Evolutionary conservation across 2,888 invertebrate species (phyloP), one percentile per base, ranked within the genome.

Genomic region (Drosophila kanekoi): DNA sequence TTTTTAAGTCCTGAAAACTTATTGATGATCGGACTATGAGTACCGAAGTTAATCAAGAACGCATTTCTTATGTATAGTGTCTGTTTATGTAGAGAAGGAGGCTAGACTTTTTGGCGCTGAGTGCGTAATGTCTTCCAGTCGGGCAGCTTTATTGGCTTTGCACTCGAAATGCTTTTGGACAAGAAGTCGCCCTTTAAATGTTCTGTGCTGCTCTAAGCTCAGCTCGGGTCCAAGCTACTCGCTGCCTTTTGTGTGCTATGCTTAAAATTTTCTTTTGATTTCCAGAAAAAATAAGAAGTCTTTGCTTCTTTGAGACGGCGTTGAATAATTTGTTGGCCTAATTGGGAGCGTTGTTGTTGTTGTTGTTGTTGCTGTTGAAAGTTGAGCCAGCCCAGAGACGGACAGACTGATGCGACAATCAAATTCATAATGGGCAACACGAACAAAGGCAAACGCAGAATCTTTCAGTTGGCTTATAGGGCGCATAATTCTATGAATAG

Each of bases 301-400:
- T 28, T 8, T 37, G 13, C 18, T 18, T 32, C 37, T 20, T 41
- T 41, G 47, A 10, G 16, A 13, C 16, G 2, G 41, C 23, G 28
- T 18, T 65, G 71, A 64, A 77, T 73, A 71, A 73, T 79, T 78
- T 74, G 51, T 38, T 78, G 72, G 81, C 75, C 75, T 66, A 79
- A 72, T 74, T 79, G 71, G 71, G 23, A 64, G 47, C 35, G 35
- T n/a, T 23, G 40, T 10, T 37, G 62, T 63, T 43, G 73, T 56
- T 38, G 69, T 10, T 33, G 53, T n/a, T 10, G 43, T n/a, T 43
- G 53, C 18, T 43, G 62, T 63, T 43, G 73, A 65, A 75, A 78
- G 79, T 72, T 72, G 70, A 56, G 40, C 44, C 41, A 33, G 47
- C 37, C 38, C 37, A n/a, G 37, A 23, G 44, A 35, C 20, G 41